Evolutionary conservation across 2,888 invertebrate species (phyloP), one percentile per base, ranked within the genome.

Genomic region (Lycia hirtaria): DNA sequence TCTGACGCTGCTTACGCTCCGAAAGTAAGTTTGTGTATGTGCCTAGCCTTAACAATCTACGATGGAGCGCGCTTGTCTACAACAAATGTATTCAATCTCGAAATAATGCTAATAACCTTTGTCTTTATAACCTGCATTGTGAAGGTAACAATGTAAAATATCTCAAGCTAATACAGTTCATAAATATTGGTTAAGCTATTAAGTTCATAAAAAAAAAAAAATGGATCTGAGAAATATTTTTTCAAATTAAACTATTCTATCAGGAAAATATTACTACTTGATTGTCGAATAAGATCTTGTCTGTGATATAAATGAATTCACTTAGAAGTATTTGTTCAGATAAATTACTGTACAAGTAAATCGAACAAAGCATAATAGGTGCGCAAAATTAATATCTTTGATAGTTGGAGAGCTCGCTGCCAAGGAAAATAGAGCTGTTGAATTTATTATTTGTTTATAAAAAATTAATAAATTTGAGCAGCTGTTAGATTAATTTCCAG

Each of bases 271-370:
- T 19, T 26, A 32, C 0, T 40, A 49, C 10, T 15, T 26, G 7
- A 14, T 10, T 6, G 12, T 28, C 14, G 22, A 5, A 47, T 38
- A 32, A 20, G 20, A 45, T 32, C 38, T 38, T 38, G 17, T 30
- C 32, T 19, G n/a, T n/a, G 12, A 38, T 17, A 41, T 33, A 33
- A 41, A 47, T 48, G 15, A 33, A 32, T 38, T 4, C 26, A 32
- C 22, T 30, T 30, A 37, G 44, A 44, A 44, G 22, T 56, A 44
- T 44, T 56, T 22, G 22, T 22, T 30, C n/a, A 30, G 44, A 49
- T 49, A 49, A 49, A 40, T 53, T 48, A 32, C 44, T 43, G 6
- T 32, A 38, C 40, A 44, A 37, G 49, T 56, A 56, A 56, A 56
- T 56, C 10, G 30, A 19, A 49, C 43, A 41, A 56, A 44, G 33